These are phyloP conservation scores for Proteles cristata DNA, from an alignment of 2,113 vertebrate species.

Conservation along the genomic window DNA sequence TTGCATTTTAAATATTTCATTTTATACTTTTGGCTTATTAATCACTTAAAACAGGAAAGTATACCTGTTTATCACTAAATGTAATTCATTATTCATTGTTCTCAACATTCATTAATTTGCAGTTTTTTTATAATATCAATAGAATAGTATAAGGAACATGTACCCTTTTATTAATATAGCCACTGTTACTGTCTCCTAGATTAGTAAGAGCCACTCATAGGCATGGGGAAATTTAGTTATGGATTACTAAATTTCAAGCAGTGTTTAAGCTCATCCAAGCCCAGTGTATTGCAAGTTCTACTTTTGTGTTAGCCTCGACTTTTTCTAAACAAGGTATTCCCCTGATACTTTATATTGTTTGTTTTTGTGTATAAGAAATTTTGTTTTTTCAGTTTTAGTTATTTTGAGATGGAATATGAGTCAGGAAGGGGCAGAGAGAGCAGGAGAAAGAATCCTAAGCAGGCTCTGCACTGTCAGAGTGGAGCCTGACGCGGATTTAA, in stretches of 20 bases:
- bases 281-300: not conserved
- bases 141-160: not conserved
- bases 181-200: not conserved
- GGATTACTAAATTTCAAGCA: not conserved
- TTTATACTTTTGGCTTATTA: not conserved
- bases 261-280: not conserved
- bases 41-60: conserved; percentile 23
- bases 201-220: not conserved
- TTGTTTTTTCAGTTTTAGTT: not conserved
- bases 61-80: not conserved
- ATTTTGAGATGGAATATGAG: too few species aligned
- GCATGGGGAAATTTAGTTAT: not conserved
- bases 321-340: not conserved
- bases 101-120: not conserved
- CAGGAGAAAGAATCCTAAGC: too few species aligned
- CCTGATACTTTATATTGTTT: not conserved
- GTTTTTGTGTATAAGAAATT: not conserved
- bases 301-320: not conserved
- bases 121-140: not conserved
- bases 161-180: not conserved
- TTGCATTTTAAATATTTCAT: conserved; percentile 13
- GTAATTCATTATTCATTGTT: not conserved
- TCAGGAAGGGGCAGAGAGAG: too few species aligned
- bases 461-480: too few species aligned
- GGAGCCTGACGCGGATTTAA: too few species aligned